These are phyloP conservation scores for Lepidochrysops patricia DNA, from an alignment of 2,888 invertebrate genomes.

Conservation along the genomic window DNA sequence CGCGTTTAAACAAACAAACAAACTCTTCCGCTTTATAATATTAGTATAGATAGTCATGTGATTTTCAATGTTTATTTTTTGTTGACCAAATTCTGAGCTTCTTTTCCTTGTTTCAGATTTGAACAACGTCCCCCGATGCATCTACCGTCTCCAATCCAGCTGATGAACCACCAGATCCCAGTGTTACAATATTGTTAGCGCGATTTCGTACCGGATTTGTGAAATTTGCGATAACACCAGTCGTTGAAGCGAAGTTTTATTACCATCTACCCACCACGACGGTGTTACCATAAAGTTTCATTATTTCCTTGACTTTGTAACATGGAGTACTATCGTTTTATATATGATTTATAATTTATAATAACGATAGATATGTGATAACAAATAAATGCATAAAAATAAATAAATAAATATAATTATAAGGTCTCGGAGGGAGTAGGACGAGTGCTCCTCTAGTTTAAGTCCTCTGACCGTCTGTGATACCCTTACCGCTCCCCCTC, in stretches of 20 bases:
- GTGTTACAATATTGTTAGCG: not conserved
- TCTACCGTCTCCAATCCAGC: not conserved
- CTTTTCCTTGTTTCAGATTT: constrained; percentile 10
- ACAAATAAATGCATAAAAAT: too few relatives aligned
- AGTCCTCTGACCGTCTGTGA: constrained; percentile 44
- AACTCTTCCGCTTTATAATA: too few relatives aligned
- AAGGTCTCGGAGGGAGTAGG: constrained; percentile 51
- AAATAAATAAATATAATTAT: too few relatives aligned
- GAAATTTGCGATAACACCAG: constrained; percentile 47
- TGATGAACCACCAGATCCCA: not conserved
- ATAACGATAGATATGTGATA: too few relatives aligned
- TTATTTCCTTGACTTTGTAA: constrained; percentile 42
- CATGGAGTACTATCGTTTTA: constrained; percentile 24
- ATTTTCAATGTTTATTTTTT: too few relatives aligned
- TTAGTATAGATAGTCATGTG: too few relatives aligned
- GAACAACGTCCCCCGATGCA: not conserved
- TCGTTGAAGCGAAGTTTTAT: constrained; percentile 31
- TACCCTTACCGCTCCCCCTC: constrained; percentile 50
- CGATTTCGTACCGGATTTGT: constrained; percentile 30
- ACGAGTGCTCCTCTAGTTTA: constrained; percentile 50
- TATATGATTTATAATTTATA: constrained; percentile 28
- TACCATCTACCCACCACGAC: constrained; percentile 38
- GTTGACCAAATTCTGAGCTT: not conserved
- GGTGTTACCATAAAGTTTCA: constrained; percentile 48
- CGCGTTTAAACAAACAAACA: too few relatives aligned